These are phyloP conservation scores for Caerostris extrusa DNA, from an alignment of 1,140 invertebrate genomes.

Conservation along the genomic window DNA sequence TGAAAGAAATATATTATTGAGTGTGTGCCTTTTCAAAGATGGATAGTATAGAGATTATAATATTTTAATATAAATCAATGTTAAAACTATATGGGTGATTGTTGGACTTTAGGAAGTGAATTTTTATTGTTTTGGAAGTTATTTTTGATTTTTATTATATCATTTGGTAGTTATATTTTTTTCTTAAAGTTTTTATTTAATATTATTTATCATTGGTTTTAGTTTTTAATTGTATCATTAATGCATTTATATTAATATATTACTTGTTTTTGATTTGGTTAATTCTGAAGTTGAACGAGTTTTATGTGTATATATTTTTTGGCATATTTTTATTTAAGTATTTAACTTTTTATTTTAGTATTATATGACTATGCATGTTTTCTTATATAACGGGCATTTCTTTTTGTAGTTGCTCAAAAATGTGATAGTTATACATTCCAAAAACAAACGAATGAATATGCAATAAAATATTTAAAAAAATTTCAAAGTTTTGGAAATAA, in stretches of 20 bases:
- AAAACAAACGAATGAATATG: neutral
- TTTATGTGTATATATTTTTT: neutral
- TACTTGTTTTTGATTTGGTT: too few species aligned
- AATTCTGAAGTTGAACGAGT: neutral
- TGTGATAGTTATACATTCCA: constrained; percentile 15
- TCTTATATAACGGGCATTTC: neutral
- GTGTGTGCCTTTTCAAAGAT: constrained; percentile 37
- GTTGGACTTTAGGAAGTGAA: neutral
- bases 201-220: neutral
- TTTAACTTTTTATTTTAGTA: neutral
- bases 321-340: neutral
- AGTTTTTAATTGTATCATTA: neutral
- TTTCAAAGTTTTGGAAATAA: neutral
- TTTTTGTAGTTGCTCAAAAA: neutral
- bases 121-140: neutral
- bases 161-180: neutral
- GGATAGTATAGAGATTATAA: neutral
- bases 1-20: neutral
- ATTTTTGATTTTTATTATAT: neutral
- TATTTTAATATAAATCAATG: constrained; percentile 3
- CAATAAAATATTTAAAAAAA: neutral
- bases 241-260: neutral
- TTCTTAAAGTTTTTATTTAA: neutral
- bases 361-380: neutral
- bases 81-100: neutral